Conservation (phyloP, 1,140 invertebrate species). For the Notospermus geniculatus region DNA sequence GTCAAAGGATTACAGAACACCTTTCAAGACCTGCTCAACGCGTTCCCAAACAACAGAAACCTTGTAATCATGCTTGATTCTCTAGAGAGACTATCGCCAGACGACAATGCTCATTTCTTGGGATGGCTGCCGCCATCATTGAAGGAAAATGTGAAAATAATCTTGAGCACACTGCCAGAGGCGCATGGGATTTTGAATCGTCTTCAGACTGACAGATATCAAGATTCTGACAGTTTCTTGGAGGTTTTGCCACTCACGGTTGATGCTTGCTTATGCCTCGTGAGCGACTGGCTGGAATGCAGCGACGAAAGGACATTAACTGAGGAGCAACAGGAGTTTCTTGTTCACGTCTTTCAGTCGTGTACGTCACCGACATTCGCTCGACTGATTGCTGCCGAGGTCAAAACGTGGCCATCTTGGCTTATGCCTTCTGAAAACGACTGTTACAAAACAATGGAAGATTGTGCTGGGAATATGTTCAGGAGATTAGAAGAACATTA, state of each 20-base stretch:
- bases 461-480: slow-evolving; percentile 17
- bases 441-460: background rate
- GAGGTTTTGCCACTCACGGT: slow-evolving; percentile 29
- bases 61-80: slow-evolving; percentile 47
- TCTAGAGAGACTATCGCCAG: slow-evolving; percentile 38
- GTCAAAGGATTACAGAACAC: slow-evolving; percentile 35
- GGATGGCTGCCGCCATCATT: slow-evolving; percentile 44
- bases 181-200: slow-evolving; percentile 28
- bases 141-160: slow-evolving; percentile 44
- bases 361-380: slow-evolving; percentile 40
- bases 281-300: slow-evolving; percentile 34
- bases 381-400: slow-evolving; percentile 31
- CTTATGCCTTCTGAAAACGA: slow-evolving; percentile 6
- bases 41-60: slow-evolving; percentile 29
- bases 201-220: slow-evolving; percentile 28
- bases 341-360: slow-evolving; percentile 59
- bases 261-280: slow-evolving; percentile 29
- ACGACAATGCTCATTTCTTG: slow-evolving; percentile 38
- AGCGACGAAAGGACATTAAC: slow-evolving; percentile 29
- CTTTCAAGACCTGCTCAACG: slow-evolving; percentile 34
- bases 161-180: slow-evolving; percentile 36
- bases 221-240: slow-evolving; percentile 29
- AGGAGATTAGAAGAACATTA: slow-evolving; percentile 37
- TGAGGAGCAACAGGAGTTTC: slow-evolving; percentile 56
- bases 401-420: slow-evolving; percentile 30